Evolutionary conservation across 2,888 invertebrate genomes (phyloP), one percentile per base, ranked within the genome.

Genomic region (Timandra comae): DNA sequence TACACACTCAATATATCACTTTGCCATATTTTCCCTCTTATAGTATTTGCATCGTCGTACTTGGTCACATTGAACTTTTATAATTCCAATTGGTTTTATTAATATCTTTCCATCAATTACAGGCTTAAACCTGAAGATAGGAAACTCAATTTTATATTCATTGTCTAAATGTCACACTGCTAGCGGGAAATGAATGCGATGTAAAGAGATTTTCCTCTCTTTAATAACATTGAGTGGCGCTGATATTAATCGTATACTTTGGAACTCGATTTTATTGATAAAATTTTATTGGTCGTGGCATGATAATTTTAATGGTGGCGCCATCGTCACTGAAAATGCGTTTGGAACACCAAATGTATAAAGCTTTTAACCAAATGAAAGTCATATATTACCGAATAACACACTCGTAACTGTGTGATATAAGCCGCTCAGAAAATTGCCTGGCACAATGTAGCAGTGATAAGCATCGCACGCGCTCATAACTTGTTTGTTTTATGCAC

Each of bases 321-420:
- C 56, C 64, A 55, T 58, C 56, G 61, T 63, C 54, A 61, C 59
- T 62, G 63, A 55, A 69, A 76, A 67, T 64, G 67, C 65, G 61
- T 72, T 73, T 60, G 62, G 62, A 63, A 63, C 58, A 61, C 63
- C 66, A 70, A 79, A 71, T 67, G 65, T 72, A 78, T 69, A 69
- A 78, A 74, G 81, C 82, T 82, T 82, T 82, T 81, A 82, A 76
- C 71, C 67, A 79, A 82, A 82, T 82, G 79, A 82, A 80, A 75
- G 52, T 58, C 73, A 65, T 81, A 74, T 70, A 79, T 79, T 74
- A 76, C 68, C 53, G 72, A 72, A 78, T 79, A 80, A 76, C 73
- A 62, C 64, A 73, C 71, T 73, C 71, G 70, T 71, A 74, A 74
- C 69, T 69, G 61, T 53, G 63, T 70, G 69, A 69, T 73, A 71